These are phyloP conservation scores for Hymenopus coronatus DNA, from an alignment of 2,888 invertebrate genomes.

Conservation along the genomic window DNA sequence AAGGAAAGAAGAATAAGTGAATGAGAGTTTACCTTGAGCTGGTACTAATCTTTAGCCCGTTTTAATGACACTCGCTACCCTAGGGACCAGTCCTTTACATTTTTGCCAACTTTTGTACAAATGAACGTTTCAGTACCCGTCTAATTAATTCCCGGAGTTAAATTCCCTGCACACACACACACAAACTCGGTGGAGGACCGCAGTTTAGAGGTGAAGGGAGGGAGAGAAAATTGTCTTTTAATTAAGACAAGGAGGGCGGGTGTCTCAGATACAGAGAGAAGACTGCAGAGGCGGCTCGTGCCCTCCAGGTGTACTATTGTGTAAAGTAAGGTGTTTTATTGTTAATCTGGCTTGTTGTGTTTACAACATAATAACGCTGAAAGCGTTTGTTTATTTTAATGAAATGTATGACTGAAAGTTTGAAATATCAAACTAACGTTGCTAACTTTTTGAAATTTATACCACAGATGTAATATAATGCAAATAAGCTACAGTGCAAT, in stretches of 20 bases:
- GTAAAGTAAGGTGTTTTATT: too few species aligned
- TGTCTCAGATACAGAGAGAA: background rate
- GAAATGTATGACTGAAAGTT: too few species aligned
- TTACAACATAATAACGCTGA: too few species aligned
- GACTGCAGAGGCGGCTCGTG: background rate
- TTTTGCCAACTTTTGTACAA: background rate
- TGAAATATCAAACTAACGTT: too few species aligned
- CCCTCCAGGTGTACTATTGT: background rate
- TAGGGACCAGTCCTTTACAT: background rate
- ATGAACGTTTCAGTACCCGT: background rate
- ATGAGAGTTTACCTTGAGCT: background rate
- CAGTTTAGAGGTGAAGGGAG: background rate
- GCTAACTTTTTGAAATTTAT: too few species aligned
- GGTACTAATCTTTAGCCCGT: background rate
- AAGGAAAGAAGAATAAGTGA: background rate
- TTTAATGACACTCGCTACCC: background rate
- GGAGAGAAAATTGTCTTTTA: conserved; percentile 31
- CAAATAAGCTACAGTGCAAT: too few species aligned
- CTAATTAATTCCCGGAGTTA: background rate
- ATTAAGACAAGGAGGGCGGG: conserved; percentile 31
- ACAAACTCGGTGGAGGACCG: background rate
- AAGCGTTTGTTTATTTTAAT: too few species aligned
- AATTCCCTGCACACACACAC: background rate
- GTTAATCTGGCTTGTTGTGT: too few species aligned
- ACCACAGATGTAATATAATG: too few species aligned